These are phyloP conservation scores for Perizoma flavofasciatum DNA, from an alignment of 2,888 invertebrate species.

Conservation along the genomic window DNA sequence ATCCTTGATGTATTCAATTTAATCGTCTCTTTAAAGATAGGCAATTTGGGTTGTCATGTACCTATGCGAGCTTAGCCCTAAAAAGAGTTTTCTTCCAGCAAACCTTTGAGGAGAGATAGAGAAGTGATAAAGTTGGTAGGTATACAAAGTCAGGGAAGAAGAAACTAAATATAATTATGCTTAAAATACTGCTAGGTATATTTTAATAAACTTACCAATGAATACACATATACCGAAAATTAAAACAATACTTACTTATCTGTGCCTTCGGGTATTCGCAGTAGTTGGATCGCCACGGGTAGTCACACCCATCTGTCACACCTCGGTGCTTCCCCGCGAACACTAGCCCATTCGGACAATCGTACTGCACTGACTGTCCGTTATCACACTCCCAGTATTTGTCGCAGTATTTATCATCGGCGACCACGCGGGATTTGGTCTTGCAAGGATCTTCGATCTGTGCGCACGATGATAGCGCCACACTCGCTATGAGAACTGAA, in stretches of 20 bases:
- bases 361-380: slow-evolving; percentile 92
- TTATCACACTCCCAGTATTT: slow-evolving; percentile 94
- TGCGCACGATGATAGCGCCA: slow-evolving; percentile 55
- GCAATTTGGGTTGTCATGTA: no score
- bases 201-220: no score
- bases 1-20: no score
- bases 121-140: no score
- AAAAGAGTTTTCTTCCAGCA: no score
- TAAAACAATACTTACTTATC: slow-evolving; percentile 88
- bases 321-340: slow-evolving; percentile 95
- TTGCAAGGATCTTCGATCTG: slow-evolving; percentile 92
- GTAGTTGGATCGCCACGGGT: slow-evolving; percentile 94
- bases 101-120: no score
- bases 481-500: slow-evolving; percentile 59
- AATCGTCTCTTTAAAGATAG: no score
- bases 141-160: no score
- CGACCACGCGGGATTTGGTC: slow-evolving; percentile 88
- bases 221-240: no score
- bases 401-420: slow-evolving; percentile 91
- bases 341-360: slow-evolving; percentile 95
- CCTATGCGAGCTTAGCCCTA: no score
- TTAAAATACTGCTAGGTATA: no score
- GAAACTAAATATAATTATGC: no score
- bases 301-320: slow-evolving; percentile 95
- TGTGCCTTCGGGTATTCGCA: slow-evolving; percentile 86